A percentile compares a stretch with the other conserved stretches of the same genome.
Conservation (phyloP, 2,888 invertebrate genomes). For the Thereva unica region DNA sequence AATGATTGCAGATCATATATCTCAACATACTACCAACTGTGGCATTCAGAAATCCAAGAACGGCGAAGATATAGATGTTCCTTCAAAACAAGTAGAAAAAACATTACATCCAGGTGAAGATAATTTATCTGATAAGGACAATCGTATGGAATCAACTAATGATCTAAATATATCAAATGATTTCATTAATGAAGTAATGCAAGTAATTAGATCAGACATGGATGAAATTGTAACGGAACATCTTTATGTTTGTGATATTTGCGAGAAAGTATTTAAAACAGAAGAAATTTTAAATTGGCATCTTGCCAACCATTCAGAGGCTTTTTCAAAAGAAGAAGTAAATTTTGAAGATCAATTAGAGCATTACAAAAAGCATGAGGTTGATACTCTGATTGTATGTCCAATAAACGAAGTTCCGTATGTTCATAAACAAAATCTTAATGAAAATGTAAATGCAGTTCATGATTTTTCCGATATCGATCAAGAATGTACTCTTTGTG, state of each 20-base stretch:
- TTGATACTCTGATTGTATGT: constrained; percentile 1
- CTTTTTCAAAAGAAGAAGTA: constrained; percentile 12
- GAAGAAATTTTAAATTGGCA: constrained; percentile 31
- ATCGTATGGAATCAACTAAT: too few species aligned
- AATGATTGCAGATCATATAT: too few species aligned
- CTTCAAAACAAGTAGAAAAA: neutral
- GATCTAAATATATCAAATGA: too few species aligned
- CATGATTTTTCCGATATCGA: neutral
- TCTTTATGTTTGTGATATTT: neutral
- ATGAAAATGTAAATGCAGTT: constrained; percentile 25
- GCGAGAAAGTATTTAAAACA: constrained; percentile 1
- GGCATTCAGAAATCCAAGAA: too few species aligned
- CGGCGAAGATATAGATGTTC: too few species aligned
- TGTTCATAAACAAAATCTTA: constrained; percentile 9
- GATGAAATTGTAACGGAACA: too few species aligned
- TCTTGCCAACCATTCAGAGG: constrained; percentile 33
- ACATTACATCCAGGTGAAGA: neutral
- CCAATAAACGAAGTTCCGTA: constrained; percentile 31
- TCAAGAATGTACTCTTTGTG: neutral
- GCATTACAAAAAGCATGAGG: constrained; percentile 39
- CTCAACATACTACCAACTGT: too few species aligned
- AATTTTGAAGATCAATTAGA: constrained; percentile 1
- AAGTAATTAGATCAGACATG: too few species aligned
- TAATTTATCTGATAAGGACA: neutral
- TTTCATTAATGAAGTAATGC: too few species aligned